Evolutionary conservation across 2,888 invertebrate genomes (phyloP).

Genomic region (Ormyrus rosae): DNA sequence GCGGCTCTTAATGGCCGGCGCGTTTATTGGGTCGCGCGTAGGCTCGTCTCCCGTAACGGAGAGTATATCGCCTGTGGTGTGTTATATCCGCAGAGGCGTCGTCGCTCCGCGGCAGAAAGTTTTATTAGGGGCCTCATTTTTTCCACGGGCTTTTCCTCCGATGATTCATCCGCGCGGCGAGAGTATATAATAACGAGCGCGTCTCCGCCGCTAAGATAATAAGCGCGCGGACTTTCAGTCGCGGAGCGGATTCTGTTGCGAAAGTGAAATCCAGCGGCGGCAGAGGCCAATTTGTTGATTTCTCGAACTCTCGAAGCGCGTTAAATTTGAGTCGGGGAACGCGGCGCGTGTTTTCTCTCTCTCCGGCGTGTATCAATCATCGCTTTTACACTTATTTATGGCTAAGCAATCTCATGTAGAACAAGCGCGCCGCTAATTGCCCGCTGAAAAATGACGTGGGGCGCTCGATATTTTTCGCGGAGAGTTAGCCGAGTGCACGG

Average conservation of each 20-base stretch:
- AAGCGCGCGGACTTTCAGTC: conserved; percentile 37
- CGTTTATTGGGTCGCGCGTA: conserved; percentile 46
- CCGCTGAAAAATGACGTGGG: background rate
- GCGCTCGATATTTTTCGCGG: background rate
- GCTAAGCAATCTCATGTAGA: conserved; percentile 17
- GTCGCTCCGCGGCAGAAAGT: conserved; percentile 48
- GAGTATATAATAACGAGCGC: conserved; percentile 5
- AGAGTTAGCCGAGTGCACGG: too few relatives aligned
- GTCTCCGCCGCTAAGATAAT: conserved; percentile 16
- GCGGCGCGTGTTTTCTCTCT: conserved; percentile 15
- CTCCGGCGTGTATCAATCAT: conserved; percentile 37
- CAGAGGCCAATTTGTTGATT: conserved; percentile 48
- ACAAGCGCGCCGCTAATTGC: background rate
- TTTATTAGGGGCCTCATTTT: conserved; percentile 29
- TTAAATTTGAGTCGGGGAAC: conserved; percentile 34
- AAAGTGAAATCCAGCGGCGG: conserved; percentile 46
- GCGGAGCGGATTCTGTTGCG: conserved; percentile 37
- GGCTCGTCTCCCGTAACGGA: conserved; percentile 15
- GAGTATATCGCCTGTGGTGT: background rate
- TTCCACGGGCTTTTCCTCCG: background rate
- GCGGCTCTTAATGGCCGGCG: conserved; percentile 7
- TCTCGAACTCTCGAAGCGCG: conserved; percentile 41
- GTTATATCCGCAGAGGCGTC: conserved; percentile 33
- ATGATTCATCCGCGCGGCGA: conserved; percentile 16
- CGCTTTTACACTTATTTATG: conserved; percentile 45